phyloP scores from a whole-genome alignment of 2,113 vertebrate genomes.

The Colistium nudipinnis region DNA sequence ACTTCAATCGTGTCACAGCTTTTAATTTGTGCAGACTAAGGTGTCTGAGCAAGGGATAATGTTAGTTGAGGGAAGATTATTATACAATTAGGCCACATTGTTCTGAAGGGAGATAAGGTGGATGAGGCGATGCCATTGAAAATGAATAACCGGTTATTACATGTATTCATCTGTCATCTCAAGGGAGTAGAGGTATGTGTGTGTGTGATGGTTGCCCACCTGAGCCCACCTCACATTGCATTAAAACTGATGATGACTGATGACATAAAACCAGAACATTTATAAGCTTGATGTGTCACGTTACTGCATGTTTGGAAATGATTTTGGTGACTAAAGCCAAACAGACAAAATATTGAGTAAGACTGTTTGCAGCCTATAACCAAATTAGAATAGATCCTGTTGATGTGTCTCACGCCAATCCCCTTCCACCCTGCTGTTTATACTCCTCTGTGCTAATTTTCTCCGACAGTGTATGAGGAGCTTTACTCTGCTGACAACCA shows the following conservation, averaged over 20 bases:
- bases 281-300: neutral
- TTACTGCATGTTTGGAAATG: too few relatives aligned
- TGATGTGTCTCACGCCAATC: neutral
- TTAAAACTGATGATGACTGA: neutral
- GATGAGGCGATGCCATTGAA: neutral
- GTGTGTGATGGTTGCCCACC: too few relatives aligned
- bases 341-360: too few relatives aligned
- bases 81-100: conserved; percentile 15
- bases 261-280: neutral
- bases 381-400: too few relatives aligned
- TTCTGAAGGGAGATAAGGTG: conserved; percentile 1
- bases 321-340: too few relatives aligned
- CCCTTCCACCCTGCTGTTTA: conserved; percentile 25
- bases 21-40: neutral
- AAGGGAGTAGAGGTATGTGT: neutral
- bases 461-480: conserved; percentile 76
- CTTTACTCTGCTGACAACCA: conserved; percentile 50
- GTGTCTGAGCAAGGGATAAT: neutral
- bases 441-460: conserved; percentile 19
- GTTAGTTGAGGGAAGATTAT: conserved; percentile 25
- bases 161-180: conserved; percentile 17
- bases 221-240: neutral
- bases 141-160: conserved; percentile 39
- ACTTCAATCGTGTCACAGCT: conserved; percentile 27
- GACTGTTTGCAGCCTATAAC: too few relatives aligned